Percentiles rank a stretch among this genome's conserved stretches.
phyloP scores from a whole-genome alignment of 2,888 invertebrate species.

The Hermaeophaga mercurialis region DNA sequence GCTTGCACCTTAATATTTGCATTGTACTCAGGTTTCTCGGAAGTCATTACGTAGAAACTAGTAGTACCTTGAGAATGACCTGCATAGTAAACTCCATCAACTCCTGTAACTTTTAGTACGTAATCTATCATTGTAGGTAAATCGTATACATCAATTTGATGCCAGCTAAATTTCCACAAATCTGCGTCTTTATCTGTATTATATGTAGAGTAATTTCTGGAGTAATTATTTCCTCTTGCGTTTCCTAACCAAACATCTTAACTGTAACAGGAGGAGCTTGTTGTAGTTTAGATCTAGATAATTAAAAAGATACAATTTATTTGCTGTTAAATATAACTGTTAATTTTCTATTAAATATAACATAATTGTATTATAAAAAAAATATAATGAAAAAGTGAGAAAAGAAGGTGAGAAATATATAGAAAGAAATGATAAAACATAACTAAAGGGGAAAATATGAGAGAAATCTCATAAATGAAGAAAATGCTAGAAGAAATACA shows the following conservation, averaged over 20 bases:
- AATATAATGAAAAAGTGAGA: too few relatives aligned
- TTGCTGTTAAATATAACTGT: too few relatives aligned
- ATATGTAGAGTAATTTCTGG: slow-evolving; percentile 38
- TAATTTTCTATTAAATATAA: too few relatives aligned
- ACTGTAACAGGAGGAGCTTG: too few relatives aligned
- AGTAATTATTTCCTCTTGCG: slow-evolving; percentile 43
- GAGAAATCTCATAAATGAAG: too few relatives aligned
- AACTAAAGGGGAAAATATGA: too few relatives aligned
- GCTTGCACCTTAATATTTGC: slow-evolving; percentile 69
- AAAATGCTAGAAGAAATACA: too few relatives aligned
- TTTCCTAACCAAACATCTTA: slow-evolving; percentile 50
- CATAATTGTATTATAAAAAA: too few relatives aligned
- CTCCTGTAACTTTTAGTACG: slow-evolving; percentile 63
- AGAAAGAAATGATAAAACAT: too few relatives aligned
- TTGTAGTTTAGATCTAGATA: too few relatives aligned
- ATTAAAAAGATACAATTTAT: too few relatives aligned
- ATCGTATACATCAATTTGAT: slow-evolving; percentile 80
- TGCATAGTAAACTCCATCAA: slow-evolving; percentile 70
- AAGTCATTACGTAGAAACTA: slow-evolving; percentile 67
- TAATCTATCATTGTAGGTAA: slow-evolving; percentile 82
- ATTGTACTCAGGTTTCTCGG: slow-evolving; percentile 69
- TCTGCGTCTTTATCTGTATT: slow-evolving; percentile 41
- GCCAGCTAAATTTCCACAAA: slow-evolving; percentile 69
- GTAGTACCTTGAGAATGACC: slow-evolving; percentile 77
- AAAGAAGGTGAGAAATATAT: too few relatives aligned